Conservation (phyloP, 2,113 vertebrate genomes). For the Mus spicilegus region DNA sequence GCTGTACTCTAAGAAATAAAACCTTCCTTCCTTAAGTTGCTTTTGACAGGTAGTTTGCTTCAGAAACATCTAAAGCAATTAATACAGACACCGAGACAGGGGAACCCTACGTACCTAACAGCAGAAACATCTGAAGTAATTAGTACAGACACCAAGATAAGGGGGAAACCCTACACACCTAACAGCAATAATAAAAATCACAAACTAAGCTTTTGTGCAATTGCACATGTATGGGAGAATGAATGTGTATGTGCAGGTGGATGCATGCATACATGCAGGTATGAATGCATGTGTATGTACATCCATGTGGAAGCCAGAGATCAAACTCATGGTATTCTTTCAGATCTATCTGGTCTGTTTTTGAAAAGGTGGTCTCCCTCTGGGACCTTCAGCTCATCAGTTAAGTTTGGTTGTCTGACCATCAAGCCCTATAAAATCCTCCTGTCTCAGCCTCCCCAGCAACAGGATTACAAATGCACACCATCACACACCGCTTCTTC, state of each 20-base stretch:
- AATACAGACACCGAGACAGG: not conserved
- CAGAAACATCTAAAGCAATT: not conserved
- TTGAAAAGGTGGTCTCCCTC: not conserved
- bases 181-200: not conserved
- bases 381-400: not conserved
- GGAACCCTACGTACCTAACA: constrained; percentile 12
- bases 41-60: not conserved
- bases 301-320: not conserved
- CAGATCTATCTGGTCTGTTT: not conserved
- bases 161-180: not conserved
- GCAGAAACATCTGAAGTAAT: not conserved
- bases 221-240: not conserved
- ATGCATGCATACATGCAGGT: too few relatives aligned
- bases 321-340: not conserved
- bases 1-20: not conserved
- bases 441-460: not conserved
- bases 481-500: not conserved
- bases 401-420: not conserved
- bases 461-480: not conserved
- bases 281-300: not conserved
- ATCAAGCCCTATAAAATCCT: not conserved
- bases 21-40: not conserved
- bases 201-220: not conserved
- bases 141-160: not conserved
- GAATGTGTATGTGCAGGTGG: too few relatives aligned